A percentile compares a stretch with the other conserved stretches of the same genome.
These are phyloP conservation scores for Pycnomerus fuliginosus DNA, from an alignment of 2,888 invertebrate genomes.

Conservation along the genomic window DNA sequence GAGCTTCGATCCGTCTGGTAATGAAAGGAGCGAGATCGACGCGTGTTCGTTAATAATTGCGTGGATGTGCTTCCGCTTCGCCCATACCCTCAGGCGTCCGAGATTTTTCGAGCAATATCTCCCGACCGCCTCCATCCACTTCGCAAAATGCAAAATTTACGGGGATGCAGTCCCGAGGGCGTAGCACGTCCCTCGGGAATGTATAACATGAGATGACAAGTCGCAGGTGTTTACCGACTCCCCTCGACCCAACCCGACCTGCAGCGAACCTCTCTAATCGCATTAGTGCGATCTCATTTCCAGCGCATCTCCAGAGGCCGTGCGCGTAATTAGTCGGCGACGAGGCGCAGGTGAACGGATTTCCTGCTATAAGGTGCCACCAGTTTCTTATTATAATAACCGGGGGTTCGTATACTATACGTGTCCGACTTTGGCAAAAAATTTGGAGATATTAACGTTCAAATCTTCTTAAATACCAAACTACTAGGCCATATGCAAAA, in stretches of 20 bases:
- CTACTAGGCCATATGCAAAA: too few relatives aligned
- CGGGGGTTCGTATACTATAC: too few relatives aligned
- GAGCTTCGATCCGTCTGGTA: too few relatives aligned
- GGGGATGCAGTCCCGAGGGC: slow-evolving; percentile 24
- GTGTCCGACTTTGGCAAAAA: too few relatives aligned
- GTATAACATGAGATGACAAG: slow-evolving; percentile 48
- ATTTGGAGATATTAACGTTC: too few relatives aligned
- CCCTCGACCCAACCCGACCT: slow-evolving; percentile 27
- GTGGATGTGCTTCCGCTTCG: too few relatives aligned
- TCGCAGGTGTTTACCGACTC: slow-evolving; percentile 48
- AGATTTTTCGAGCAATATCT: too few relatives aligned
- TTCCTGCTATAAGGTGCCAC: slow-evolving; percentile 7
- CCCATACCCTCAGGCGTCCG: too few relatives aligned
- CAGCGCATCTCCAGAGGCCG: slow-evolving; percentile 38
- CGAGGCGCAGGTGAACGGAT: slow-evolving; percentile 15
- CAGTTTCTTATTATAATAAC: neutral
- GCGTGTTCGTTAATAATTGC: too few relatives aligned
- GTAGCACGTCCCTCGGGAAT: slow-evolving; percentile 42
- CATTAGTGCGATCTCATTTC: slow-evolving; percentile 48
- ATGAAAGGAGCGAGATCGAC: too few relatives aligned
- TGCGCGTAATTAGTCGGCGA: slow-evolving; percentile 36
- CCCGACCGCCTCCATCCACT: neutral
- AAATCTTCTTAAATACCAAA: too few relatives aligned
- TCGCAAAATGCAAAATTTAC: slow-evolving; percentile 45
- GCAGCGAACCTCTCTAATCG: slow-evolving; percentile 40